Evolutionary conservation across 23 tunicate genomes (phyloP).

Genomic region (Styela plicata): DNA sequence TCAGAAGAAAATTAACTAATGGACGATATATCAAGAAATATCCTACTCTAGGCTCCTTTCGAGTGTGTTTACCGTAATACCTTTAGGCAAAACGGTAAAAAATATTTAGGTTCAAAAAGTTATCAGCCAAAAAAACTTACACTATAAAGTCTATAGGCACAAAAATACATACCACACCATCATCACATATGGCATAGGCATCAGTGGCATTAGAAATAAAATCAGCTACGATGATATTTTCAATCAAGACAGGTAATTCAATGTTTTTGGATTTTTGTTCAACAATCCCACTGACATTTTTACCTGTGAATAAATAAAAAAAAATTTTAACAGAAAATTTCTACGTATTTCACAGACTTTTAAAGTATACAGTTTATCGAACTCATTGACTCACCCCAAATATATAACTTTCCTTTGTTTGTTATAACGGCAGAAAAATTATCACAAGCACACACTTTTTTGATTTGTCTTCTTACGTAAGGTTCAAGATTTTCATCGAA

Average conservation of each 20-base stretch:
- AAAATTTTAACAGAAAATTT: too few species aligned
- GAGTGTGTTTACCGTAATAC: too few species aligned
- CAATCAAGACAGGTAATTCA: constrained; percentile 1
- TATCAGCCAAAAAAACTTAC: too few species aligned
- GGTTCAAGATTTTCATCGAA: not conserved
- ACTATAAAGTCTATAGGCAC: too few species aligned
- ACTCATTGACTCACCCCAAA: constrained; percentile 55
- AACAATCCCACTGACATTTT: constrained; percentile 14
- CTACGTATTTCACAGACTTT: too few species aligned
- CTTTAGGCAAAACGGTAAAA: too few species aligned
- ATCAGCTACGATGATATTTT: constrained; percentile 8
- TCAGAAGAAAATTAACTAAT: too few species aligned
- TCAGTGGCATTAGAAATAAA: not conserved
- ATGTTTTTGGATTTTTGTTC: not conserved
- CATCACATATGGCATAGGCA: not conserved
- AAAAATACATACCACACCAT: constrained; percentile 22
- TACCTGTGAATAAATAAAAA: too few species aligned
- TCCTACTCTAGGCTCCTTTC: too few species aligned
- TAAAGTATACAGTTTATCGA: too few species aligned
- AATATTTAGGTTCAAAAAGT: too few species aligned
- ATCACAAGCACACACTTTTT: constrained; percentile 42
- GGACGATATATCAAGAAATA: too few species aligned
- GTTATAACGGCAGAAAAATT: constrained; percentile 43
- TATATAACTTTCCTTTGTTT: constrained; percentile 35
- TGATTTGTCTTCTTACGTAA: not conserved